A percentile compares a stretch with the other conserved stretches of the same genome.
Conservation (phyloP, 2,113 vertebrate species). For the Hydropotes inermis region DNA sequence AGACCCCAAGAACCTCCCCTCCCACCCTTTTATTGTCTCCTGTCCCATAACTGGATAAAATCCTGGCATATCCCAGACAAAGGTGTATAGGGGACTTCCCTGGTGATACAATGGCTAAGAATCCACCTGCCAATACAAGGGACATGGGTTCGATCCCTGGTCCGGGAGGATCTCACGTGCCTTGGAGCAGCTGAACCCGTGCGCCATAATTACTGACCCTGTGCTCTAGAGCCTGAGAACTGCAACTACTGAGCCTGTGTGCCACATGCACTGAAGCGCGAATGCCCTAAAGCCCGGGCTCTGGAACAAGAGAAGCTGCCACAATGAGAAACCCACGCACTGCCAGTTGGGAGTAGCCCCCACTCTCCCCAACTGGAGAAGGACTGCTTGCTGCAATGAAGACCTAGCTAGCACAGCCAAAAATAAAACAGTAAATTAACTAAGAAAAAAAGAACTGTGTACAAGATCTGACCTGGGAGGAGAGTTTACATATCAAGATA, state of each 20-base stretch:
- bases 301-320: not conserved
- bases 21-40: not conserved
- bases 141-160: not conserved
- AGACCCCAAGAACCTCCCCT: not conserved
- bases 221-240: not conserved
- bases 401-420: not conserved
- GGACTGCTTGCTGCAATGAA: rapidly evolving
- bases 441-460: not conserved
- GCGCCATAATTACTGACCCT: not conserved
- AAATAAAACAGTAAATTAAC: not conserved
- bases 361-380: not conserved
- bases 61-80: not conserved
- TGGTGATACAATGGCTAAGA: not conserved
- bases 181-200: not conserved
- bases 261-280: rapidly evolving
- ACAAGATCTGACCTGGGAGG: not conserved
- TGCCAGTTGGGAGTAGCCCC: not conserved
- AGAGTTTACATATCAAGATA: not conserved
- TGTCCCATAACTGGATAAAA: not conserved
- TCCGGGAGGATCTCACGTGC: not conserved
- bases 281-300: not conserved
- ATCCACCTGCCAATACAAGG: not conserved
- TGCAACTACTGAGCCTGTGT: not conserved
- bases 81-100: not conserved
- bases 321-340: not conserved